A percentile compares a stretch with the other conserved stretches of the same genome.
phyloP scores from a whole-genome alignment of 2,888 invertebrate genomes.

The Zygogramma bicolorata region DNA sequence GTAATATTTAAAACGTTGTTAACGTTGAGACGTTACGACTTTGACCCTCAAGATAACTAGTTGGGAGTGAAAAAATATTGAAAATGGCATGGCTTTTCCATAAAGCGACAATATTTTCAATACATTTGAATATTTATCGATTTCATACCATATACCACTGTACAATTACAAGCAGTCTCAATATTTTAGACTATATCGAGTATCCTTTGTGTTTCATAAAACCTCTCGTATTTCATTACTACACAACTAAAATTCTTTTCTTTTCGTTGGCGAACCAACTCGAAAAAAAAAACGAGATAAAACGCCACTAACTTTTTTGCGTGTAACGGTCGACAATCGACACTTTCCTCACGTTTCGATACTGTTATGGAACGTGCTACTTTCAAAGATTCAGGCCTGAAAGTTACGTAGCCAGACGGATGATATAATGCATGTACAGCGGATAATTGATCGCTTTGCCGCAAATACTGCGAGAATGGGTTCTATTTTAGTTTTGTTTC shows the following conservation, averaged over 20 bases:
- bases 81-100: no score
- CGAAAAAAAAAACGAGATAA: neutral
- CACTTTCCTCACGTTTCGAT: constrained; percentile 14
- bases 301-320: neutral
- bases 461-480: no score
- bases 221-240: neutral
- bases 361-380: constrained; percentile 15
- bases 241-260: neutral
- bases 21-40: no score
- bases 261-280: neutral
- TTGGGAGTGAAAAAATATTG: no score
- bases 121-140: no score
- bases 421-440: neutral
- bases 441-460: neutral
- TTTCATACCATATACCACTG: no score
- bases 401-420: neutral
- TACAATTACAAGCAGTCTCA: no score
- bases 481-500: no score
- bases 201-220: no score
- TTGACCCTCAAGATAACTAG: no score
- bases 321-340: neutral
- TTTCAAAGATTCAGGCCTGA: neutral
- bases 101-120: no score
- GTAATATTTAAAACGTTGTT: no score
- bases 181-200: neutral